These are phyloP conservation scores for Eurosta solidaginis DNA, from an alignment of 1,140 invertebrate species.

Conservation along the genomic window DNA sequence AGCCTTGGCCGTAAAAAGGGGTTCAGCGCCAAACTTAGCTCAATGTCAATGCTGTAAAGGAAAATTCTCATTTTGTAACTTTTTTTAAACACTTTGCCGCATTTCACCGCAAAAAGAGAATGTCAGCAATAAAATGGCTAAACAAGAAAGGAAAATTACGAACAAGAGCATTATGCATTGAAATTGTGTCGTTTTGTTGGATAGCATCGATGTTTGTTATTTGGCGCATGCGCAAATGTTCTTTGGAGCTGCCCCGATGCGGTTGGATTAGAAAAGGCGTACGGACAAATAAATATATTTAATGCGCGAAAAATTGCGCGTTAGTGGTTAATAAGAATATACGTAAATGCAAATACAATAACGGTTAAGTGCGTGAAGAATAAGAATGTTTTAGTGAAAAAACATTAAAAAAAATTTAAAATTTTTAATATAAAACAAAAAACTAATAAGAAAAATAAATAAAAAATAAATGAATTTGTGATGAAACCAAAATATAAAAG, in stretches of 20 bases:
- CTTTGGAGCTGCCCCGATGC: not conserved
- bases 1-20: not conserved
- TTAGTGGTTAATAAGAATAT: too few species aligned
- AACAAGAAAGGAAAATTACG: slow-evolving; percentile 24
- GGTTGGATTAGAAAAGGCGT: not conserved
- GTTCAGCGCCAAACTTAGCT: not conserved
- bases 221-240: slow-evolving; percentile 26
- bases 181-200: not conserved
- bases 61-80: not conserved
- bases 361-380: too few species aligned
- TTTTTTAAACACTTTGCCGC: not conserved
- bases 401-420: too few species aligned
- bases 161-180: not conserved
- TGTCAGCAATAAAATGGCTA: not conserved
- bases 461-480: too few species aligned
- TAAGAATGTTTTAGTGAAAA: too few species aligned
- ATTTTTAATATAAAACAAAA: too few species aligned
- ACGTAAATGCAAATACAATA: too few species aligned
- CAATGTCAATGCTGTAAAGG: not conserved
- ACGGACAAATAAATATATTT: too few species aligned
- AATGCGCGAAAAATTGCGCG: not conserved
- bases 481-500: too few species aligned
- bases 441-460: too few species aligned
- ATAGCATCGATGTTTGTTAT: not conserved
- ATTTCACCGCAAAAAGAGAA: slow-evolving; percentile 23